Percentiles rank a stretch among this genome's conserved stretches.
Evolutionary conservation across 2,113 vertebrate genomes (phyloP).

Genomic region (Dasypus novemcinctus): DNA sequence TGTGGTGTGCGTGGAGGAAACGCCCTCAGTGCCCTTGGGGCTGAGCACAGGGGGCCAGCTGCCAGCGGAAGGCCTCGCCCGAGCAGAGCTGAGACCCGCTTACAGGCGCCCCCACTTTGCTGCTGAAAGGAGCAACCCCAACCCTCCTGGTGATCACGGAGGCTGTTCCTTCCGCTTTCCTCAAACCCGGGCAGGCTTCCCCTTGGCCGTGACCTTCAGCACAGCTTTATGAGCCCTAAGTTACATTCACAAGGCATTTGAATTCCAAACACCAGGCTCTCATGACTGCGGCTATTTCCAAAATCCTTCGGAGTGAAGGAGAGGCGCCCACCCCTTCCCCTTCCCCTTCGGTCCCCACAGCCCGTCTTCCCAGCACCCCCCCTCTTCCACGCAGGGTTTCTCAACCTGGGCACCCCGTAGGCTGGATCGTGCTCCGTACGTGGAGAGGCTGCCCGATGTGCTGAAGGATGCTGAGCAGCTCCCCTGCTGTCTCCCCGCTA

Average conservation of each 20-base stretch:
- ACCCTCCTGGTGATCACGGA: fast-evolving
- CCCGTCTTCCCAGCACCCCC: fast-evolving
- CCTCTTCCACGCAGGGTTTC: background rate
- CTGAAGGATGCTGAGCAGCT: background rate
- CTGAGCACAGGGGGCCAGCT: background rate
- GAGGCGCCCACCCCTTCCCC: background rate
- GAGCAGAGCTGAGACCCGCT: background rate
- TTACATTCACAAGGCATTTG: background rate
- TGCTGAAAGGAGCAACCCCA: background rate
- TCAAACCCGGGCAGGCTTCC: fast-evolving
- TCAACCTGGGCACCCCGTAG: fast-evolving
- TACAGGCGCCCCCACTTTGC: too few relatives aligned
- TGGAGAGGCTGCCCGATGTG: background rate
- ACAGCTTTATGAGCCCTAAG: fast-evolving
- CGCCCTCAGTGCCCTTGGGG: too few relatives aligned
- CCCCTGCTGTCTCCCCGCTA: background rate
- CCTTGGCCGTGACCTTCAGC: background rate
- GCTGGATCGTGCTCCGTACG: fast-evolving
- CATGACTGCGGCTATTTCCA: fast-evolving
- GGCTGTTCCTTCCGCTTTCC: background rate
- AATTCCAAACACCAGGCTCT: background rate
- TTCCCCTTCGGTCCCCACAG: fast-evolving
- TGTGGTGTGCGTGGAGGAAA: fast-evolving
- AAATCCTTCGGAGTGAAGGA: background rate
- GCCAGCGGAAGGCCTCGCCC: background rate